Base-by-base conservation (phyloP, 2,113 vertebrate species). In the Glaucidium brasilianum region DNA sequence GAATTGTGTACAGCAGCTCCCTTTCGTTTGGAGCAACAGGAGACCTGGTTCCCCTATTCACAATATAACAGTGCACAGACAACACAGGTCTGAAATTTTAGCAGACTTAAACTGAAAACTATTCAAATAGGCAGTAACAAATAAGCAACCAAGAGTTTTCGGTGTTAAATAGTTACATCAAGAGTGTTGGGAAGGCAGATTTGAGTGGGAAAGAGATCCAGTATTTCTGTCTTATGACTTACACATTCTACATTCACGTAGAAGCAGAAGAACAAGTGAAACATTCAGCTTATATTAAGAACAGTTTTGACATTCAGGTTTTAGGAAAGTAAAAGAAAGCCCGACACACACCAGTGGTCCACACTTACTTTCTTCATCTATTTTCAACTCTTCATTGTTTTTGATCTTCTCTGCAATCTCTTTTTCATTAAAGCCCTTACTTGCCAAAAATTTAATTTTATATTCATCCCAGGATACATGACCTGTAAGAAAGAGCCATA, bases 301-400 rank as follows among this genome's bases (percentile, higher is more conserved):
- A 50, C 23, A n/a, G 55, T 10, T 81, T 53, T 32, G 62, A 9
- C 49, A 18, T 13, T 29, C 32, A 34, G 14, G 1, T 52, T 83
- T 69, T 7, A 56, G 21, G 7, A 43, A 30, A 53, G 34, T 3
- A 55, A 18, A 80, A 55, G 35, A 41, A 87, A 56, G 9, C 14
- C 3, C 2, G 2, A 43, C 21, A 23, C 15, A 13, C 15, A 15
- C 18, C 60, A 55, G 39, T 0, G 0, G 11, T 6, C 10, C 8
- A 20, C 52, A 98, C 99, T 99, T 98, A 99, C 99, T 99, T 94
- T 99, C 99, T 72, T 99, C 99, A 25, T 99, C 99, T 45, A 99
- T 98, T 90, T 99, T 99, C 76, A 99, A 53, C 73, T 99, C 99
- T 92, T 99, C 98, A 0, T 99, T 99, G 49, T 98, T 99, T 96